phyloP scores from a whole-genome alignment of 2,797 vertebrate species.

The Phrynocephalus forsythii region DNA sequence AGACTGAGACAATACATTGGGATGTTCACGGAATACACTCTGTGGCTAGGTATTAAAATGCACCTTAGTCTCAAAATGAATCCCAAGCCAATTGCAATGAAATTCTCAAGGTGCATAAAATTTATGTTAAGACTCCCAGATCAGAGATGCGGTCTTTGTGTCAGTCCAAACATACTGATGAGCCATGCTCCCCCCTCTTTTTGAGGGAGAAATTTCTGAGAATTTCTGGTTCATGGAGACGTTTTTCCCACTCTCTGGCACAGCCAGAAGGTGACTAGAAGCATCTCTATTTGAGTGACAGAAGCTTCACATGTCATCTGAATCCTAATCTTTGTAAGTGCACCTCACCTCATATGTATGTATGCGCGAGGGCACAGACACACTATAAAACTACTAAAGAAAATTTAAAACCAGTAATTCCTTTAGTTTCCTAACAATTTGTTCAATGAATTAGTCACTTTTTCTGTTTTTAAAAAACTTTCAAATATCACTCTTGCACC shows the following conservation, averaged over 20 bases:
- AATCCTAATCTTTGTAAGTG: no score
- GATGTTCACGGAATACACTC: neutral
- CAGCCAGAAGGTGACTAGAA: no score
- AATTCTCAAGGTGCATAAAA: no score
- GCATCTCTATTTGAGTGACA: no score
- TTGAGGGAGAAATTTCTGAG: no score
- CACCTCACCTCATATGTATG: no score
- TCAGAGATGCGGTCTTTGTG: neutral
- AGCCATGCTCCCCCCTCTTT: neutral
- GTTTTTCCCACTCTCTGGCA: no score
- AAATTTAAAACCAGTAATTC: neutral
- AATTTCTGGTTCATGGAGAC: neutral
- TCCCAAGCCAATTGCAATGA: no score
- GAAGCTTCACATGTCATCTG: no score
- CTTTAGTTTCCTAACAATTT: no score
- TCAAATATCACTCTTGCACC: neutral
- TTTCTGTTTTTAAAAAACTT: neutral
- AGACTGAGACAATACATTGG: neutral
- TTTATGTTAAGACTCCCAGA: neutral
- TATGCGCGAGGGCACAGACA: no score
- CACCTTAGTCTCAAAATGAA: neutral
- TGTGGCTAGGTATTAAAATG: neutral
- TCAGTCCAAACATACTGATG: neutral
- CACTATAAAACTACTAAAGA: neutral
- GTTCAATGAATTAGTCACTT: neutral